Evolutionary conservation across 1,140 invertebrate genomes (phyloP), one percentile per base, ranked within the genome.

Genomic region (Hetaerina americana): DNA sequence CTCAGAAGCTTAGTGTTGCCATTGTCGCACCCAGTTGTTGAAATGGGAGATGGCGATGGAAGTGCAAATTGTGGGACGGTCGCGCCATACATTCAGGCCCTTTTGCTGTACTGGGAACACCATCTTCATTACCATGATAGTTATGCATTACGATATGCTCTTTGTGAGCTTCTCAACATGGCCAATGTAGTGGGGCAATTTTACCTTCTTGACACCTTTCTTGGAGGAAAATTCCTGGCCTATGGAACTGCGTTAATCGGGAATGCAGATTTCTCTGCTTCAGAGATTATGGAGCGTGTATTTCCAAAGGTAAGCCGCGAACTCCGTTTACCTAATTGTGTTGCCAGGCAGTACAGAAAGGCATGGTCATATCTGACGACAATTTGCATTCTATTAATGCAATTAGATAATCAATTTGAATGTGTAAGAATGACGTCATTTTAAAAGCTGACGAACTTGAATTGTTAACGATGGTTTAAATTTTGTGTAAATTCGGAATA

Each of bases 1-100:
- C 78, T 89, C 12, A 81, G 84, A 70, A 77, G 81, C 49, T 74
- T 88, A 0, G 81, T 84, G 6, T 77, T 79, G 12, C 83, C 85
- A 72, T 78, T 87, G 3, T 77, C 83, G 77, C 79, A 78, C 71
- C 75, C 74, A 18, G 70, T 73, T 66, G 68, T n/a, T 72, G 74
- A 27, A 68, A 75, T 5, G 74, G 66, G 10, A 27, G n/a, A 6
- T 26, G 8, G 27, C 27, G 5, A 70, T 8, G 28, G 24, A 8
- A 26, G 28, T 28, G 15, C 26, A 5, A 27, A 71, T 22, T 26
- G 24, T 31, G 27, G n/a, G n/a, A n/a, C n/a, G n/a, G n/a, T n/a
- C n/a, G n/a, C n/a, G n/a, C n/a, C n/a, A n/a, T n/a, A 31, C 22
- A 49, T 70, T 66, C 18, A 71, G 57, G 70, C 18, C 26, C 12